Base-by-base conservation (phyloP, 2,797 vertebrate genomes). In the Adrianichthys oophorus region DNA sequence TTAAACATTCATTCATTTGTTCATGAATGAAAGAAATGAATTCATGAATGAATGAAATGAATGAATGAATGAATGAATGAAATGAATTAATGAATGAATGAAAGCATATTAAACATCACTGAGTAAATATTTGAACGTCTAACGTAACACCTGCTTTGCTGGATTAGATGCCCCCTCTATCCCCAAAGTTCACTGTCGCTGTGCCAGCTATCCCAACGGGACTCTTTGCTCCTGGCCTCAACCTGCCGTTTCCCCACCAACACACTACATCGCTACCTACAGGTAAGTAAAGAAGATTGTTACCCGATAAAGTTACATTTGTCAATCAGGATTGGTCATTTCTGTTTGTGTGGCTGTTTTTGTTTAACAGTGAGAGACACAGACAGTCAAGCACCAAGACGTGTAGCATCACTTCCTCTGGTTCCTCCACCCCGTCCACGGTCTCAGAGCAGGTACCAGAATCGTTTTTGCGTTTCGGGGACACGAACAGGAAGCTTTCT, bases 141-240 rank as follows among this genome's bases (percentile, higher is more conserved):
- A 37, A 37, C 10, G 59, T 40, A 10, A 8, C 14, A 8, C 40
- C 0, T 41, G 0, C 0, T 65, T 58, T 63, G 17, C 37, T 15
- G 48, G 53, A 13, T 51, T 66, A 91, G 91, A 70, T 62, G 54
- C 65, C 23, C 80, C 68, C 14, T 16, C 75, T 8, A 4, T n/a
- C 57, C 90, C 85, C 4, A 19, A 19, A 2, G 84, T 92, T 59
- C 51, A 48, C 4, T 93, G 92, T 71, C 72, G 87, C 80, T 91
- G 88, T 45, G 44, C 84, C 0, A 86, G 68, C 46, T 92, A 89
- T 49, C 92, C 92, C 0, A 62, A 87, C 4, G 21, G 42, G 41
- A 89, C 85, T 1, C 7, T 87, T 7, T 93, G 92, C 64, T 87
- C 84, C 42, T 92, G 91, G 91, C 62, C 75, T 16, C 74, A 89